Evolutionary conservation across 2,113 vertebrate genomes (phyloP), one percentile per base, ranked within the genome.

Genomic region (Balaenoptera acutorostrata): DNA sequence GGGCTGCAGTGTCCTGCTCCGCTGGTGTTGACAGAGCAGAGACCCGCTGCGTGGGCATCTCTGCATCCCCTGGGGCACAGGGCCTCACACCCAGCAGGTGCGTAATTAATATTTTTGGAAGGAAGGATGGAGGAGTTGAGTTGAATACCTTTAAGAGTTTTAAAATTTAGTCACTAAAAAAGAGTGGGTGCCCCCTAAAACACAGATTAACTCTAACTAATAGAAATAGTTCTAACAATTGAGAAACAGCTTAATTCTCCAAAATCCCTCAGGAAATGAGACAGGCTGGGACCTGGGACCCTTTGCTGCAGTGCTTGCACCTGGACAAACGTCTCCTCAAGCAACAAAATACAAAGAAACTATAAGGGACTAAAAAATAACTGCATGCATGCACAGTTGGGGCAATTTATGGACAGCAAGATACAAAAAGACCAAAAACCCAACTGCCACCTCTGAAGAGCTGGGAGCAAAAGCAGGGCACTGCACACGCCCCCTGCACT

Each of bases 1-100:
- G 0, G n/a, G 31, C 12, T 33, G 72, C 12, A 7, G 0, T 11
- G 7, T 5, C 12, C 5, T 0, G 23, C 36, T 57, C 17, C 9
- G 7, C 75, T 31, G 18, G 6, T 49, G 57, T 33, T 71, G 13
- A 1, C 14, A 7, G 9, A 31, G 23, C 0, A 6, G 36, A 75
- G 29, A n/a, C 82, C 61, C 57, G 6, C 72, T 33, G n/a, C 36
- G 41, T 29, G 49, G 44, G 64, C 52, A 36, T 81, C 41, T 61
- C 84, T 29, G 7, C 21, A 20, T 25, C 9, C 14, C 39, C 41
- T 25, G 20, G 52, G 49, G 41, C 31, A 29, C 31, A 27, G n/a
- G 46, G 25, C 7, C 25, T n/a, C 27, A 18, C 14, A 57, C 31
- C 21, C 31, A 83, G 74, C 41, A 95, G 46, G 31, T 71, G 71